A percentile compares a stretch with the other conserved stretches of the same genome.
phyloP scores from a whole-genome alignment of 2,888 invertebrate species.

The Nemotelus pantherinus region DNA sequence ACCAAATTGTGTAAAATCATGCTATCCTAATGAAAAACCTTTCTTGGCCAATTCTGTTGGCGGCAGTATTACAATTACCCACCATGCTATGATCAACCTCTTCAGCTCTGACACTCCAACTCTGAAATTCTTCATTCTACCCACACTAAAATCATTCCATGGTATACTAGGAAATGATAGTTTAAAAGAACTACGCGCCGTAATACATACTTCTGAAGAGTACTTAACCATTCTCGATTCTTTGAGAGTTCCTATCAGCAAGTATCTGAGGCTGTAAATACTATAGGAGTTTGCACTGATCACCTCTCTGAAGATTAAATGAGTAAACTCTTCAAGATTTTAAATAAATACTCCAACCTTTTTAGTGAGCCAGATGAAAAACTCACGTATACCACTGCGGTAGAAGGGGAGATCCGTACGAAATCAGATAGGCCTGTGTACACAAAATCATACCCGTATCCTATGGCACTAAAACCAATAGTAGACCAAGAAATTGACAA shows the following conservation, averaged over 20 bases:
- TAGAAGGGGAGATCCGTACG: not conserved
- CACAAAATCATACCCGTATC: not conserved
- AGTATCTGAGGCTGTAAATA: not conserved
- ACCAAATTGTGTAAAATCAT: slow-evolving; percentile 4
- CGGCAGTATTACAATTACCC: slow-evolving; percentile 46
- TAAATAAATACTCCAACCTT: not conserved
- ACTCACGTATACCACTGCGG: not conserved
- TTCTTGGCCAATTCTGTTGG: slow-evolving; percentile 44
- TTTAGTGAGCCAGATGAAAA: slow-evolving; percentile 4
- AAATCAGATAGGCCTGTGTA: not conserved
- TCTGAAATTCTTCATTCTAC: slow-evolving; percentile 48
- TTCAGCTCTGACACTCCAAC: slow-evolving; percentile 40
- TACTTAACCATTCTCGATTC: slow-evolving; percentile 1
- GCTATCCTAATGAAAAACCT: slow-evolving; percentile 17
- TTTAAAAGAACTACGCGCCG: slow-evolving; percentile 14
- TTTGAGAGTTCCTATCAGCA: not conserved
- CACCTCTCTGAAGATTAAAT: not conserved
- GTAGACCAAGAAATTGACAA: not conserved
- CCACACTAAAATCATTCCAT: slow-evolving; percentile 46
- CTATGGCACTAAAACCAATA: not conserved
- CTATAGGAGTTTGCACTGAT: not conserved
- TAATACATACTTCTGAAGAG: slow-evolving; percentile 8
- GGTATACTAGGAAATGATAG: slow-evolving; percentile 42
- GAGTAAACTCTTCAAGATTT: not conserved
- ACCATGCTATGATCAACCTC: slow-evolving; percentile 45